A percentile compares a stretch with the other conserved stretches of the same genome.
Conservation (phyloP, 53 echinoderm and acorn worm genomes). For the Actinopyga echinites region DNA sequence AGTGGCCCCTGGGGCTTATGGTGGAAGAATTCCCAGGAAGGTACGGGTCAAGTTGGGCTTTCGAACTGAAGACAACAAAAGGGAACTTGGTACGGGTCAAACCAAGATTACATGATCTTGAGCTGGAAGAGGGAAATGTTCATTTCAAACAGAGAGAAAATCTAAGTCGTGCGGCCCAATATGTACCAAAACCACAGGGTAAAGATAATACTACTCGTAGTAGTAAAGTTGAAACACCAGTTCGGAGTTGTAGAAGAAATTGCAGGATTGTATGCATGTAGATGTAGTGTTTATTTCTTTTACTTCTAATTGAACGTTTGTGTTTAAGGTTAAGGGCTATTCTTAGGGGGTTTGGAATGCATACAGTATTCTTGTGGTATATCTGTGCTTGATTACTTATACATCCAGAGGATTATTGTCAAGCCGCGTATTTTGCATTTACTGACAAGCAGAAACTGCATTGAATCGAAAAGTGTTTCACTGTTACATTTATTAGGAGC, state of each 20-base stretch:
- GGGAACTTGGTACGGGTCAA: conserved; percentile 17
- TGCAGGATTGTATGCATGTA: too few species aligned
- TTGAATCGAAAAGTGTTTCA: too few species aligned
- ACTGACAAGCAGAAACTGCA: too few species aligned
- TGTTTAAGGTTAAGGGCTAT: too few species aligned
- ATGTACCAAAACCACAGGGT: background rate
- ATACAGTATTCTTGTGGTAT: too few species aligned
- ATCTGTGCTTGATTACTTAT: too few species aligned
- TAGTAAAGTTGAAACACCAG: conserved; percentile 4
- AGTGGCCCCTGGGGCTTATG: conserved; percentile 41
- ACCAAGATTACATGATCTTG: conserved; percentile 42
- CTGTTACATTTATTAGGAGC: too few species aligned
- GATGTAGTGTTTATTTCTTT: too few species aligned
- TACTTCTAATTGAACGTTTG: too few species aligned
- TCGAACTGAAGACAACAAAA: conserved; percentile 26
- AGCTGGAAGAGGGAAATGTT: conserved; percentile 23
- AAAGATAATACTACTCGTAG: conserved; percentile 20
- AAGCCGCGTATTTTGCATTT: too few species aligned
- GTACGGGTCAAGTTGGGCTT: conserved; percentile 7
- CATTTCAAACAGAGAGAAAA: conserved; percentile 13
- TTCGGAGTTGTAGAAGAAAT: background rate
- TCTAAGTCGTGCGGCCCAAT: background rate
- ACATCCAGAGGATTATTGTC: too few species aligned
- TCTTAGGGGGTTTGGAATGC: too few species aligned
- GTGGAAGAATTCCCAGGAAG: conserved; percentile 30